Evolutionary conservation across 2,113 vertebrate species (phyloP).

Genomic region (Tenrec ecaudatus): DNA sequence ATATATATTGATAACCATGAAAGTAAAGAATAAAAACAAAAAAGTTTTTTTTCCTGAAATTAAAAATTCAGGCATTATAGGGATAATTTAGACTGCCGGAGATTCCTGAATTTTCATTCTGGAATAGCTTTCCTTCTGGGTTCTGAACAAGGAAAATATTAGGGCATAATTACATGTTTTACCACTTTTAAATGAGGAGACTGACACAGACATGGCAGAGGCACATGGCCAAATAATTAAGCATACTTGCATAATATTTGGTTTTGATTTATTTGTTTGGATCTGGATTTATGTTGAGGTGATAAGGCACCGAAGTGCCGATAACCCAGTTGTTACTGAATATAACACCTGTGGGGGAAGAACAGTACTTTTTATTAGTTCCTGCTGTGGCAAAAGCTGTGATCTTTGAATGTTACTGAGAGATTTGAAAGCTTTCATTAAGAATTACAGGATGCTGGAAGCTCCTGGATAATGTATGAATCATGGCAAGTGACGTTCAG

Average conservation of each 20-base stretch:
- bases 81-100: background rate
- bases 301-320: background rate
- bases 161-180: background rate
- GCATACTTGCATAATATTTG: slow-evolving; percentile 11
- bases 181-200: background rate
- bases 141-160: slow-evolving; percentile 3
- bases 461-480: background rate
- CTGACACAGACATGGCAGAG: background rate
- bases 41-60: no score
- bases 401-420: slow-evolving; percentile 25
- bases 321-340: background rate
- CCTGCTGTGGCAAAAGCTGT: background rate
- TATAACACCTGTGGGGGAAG: background rate
- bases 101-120: background rate
- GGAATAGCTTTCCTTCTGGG: background rate
- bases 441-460: slow-evolving; percentile 1
- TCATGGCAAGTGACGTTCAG: background rate
- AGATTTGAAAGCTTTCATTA: slow-evolving; percentile 33
- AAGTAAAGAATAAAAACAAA: no score
- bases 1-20: no score
- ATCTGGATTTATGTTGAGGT: slow-evolving; percentile 23
- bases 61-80: no score
- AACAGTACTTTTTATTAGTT: background rate
- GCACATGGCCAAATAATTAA: background rate
- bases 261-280: slow-evolving; percentile 35